Conservation (phyloP, 2,797 vertebrate genomes). For the Etheostoma nigrum region DNA sequence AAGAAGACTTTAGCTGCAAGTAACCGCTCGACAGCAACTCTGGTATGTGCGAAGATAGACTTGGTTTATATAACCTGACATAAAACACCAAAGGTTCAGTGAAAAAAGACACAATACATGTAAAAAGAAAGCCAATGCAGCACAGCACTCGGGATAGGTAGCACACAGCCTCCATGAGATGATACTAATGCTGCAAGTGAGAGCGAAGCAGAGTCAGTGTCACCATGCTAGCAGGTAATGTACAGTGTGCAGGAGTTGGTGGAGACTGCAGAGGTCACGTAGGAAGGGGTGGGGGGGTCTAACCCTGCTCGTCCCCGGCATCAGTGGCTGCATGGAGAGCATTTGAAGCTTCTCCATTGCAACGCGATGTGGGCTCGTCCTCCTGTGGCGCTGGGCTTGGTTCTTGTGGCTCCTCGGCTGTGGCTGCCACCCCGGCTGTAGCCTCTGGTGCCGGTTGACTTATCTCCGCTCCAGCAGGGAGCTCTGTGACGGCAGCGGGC, state of each 20-base stretch:
- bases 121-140: conserved; percentile 53
- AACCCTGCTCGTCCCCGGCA: conserved; percentile 86
- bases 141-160: conserved; percentile 69
- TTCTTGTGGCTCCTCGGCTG: conserved; percentile 54
- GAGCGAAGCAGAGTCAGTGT: conserved; percentile 82
- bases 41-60: conserved; percentile 36
- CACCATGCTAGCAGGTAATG: conserved; percentile 88
- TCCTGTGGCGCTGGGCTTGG: conserved; percentile 65
- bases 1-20: conserved; percentile 46
- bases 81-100: conserved; percentile 51
- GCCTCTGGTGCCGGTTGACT: conserved; percentile 56
- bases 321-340: conserved; percentile 72
- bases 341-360: conserved; percentile 85
- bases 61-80: conserved; percentile 44
- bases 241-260: conserved; percentile 80
- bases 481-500: conserved; percentile 28
- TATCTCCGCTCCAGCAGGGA: conserved; percentile 67
- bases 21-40: conserved; percentile 51
- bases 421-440: conserved; percentile 44
- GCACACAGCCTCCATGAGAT: conserved; percentile 74
- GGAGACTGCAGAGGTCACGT: conserved; percentile 54
- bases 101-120: conserved; percentile 50
- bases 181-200: conserved; percentile 77
- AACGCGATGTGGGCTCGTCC: conserved; percentile 77
- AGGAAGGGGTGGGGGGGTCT: conserved; percentile 49